These are phyloP conservation scores for Zaprionus lineosus DNA, from an alignment of 2,888 invertebrate genomes.

Conservation along the genomic window DNA sequence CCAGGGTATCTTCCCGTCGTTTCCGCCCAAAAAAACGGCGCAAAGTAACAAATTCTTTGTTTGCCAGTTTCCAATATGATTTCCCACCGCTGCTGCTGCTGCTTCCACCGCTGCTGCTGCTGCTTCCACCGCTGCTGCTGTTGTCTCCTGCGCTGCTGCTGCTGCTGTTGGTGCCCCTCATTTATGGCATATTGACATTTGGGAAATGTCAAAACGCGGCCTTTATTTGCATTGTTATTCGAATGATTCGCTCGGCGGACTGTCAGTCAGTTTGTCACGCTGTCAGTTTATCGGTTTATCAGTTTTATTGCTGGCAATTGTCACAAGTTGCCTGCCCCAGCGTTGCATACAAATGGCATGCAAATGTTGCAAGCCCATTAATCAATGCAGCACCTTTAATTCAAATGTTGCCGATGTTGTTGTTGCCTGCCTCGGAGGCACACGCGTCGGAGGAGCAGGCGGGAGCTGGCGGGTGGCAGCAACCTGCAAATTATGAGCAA, in stretches of 20 bases:
- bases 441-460: not conserved
- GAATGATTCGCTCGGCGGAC: no score
- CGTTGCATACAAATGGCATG: slow-evolving; percentile 15
- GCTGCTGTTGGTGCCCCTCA: slow-evolving; percentile 20
- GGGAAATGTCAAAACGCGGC: slow-evolving; percentile 69
- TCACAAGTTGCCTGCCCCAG: slow-evolving; percentile 25
- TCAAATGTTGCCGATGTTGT: slow-evolving; percentile 35
- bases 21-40: no score
- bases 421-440: slow-evolving; percentile 15
- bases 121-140: no score
- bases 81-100: no score
- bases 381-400: slow-evolving; percentile 60
- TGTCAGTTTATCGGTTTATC: slow-evolving; percentile 21
- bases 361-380: slow-evolving; percentile 39
- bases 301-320: slow-evolving; percentile 38
- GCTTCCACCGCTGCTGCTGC: no score
- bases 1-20: no score
- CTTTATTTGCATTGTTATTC: slow-evolving; percentile 52
- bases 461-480: slow-evolving; percentile 9
- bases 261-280: no score
- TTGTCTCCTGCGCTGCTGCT: not conserved
- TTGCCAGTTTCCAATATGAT: no score
- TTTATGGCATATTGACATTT: slow-evolving; percentile 70
- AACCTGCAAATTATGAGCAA: slow-evolving; percentile 63
- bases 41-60: no score